phyloP scores from a whole-genome alignment of 1,140 invertebrate species.

The Penaeus indicus region DNA sequence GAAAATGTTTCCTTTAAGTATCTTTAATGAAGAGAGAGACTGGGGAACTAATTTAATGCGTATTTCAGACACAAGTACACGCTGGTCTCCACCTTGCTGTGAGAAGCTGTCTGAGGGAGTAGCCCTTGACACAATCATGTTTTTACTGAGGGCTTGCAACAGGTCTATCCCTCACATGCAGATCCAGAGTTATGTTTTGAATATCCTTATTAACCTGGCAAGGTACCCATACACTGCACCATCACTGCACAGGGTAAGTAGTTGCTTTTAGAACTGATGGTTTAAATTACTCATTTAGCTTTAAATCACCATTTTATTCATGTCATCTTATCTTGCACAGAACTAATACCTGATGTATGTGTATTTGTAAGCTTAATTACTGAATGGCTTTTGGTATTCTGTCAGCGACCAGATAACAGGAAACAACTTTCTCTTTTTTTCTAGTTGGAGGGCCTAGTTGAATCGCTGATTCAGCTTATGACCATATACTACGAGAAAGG shows the following conservation, averaged over 20 bases:
- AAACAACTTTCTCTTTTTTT: not conserved
- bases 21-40: no score
- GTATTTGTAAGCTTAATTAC: no score
- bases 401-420: no score
- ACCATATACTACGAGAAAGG: constrained; percentile 62
- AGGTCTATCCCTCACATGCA: constrained; percentile 66
- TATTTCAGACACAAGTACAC: constrained; percentile 56
- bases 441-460: constrained; percentile 48
- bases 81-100: constrained; percentile 62
- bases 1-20: not conserved
- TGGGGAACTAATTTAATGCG: not conserved
- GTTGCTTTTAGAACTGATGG: not conserved
- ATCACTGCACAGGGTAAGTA: constrained; percentile 36
- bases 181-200: constrained; percentile 61
- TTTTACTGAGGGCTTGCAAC: constrained; percentile 62
- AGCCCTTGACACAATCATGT: constrained; percentile 27
- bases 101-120: constrained; percentile 33
- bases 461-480: constrained; percentile 53
- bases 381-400: no score
- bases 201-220: constrained; percentile 64
- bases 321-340: no score
- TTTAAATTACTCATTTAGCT: not conserved
- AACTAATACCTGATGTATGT: no score
- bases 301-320: no score
- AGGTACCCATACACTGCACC: constrained; percentile 54